phyloP scores from a whole-genome alignment of 2,888 invertebrate genomes.

The Teleogryllus oceanicus region DNA sequence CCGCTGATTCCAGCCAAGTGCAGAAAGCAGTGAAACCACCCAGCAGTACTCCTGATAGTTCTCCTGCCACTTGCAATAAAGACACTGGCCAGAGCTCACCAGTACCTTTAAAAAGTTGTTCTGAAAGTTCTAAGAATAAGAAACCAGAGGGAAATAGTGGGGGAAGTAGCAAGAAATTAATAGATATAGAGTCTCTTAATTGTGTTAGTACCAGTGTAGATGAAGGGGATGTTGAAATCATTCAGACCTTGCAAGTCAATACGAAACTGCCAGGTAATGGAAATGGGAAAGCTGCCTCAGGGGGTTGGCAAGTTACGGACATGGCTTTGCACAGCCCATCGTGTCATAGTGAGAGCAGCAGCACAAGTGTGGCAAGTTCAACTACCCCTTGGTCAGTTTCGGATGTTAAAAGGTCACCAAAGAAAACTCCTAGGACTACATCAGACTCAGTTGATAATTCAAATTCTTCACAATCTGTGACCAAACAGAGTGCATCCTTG shows the following conservation, averaged over 20 bases:
- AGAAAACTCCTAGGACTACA: neutral
- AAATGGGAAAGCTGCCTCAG: neutral
- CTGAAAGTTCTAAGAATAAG: conserved; percentile 21
- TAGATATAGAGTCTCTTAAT: neutral
- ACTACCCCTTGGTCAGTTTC: conserved; percentile 32
- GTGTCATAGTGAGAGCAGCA: conserved; percentile 32
- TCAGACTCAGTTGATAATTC: neutral
- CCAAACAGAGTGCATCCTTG: neutral
- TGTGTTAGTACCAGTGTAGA: neutral
- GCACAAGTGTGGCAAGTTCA: conserved; percentile 33
- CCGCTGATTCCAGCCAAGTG: neutral
- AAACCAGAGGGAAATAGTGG: conserved; percentile 1
- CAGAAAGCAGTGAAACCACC: conserved; percentile 18
- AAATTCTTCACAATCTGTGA: neutral
- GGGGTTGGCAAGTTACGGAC: conserved; percentile 39
- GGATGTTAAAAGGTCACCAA: conserved; percentile 23
- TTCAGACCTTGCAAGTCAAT: conserved; percentile 12
- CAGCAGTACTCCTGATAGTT: neutral
- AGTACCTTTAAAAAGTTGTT: conserved; percentile 8
- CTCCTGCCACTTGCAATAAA: conserved; percentile 3
- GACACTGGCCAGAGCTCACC: neutral
- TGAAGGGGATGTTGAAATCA: neutral
- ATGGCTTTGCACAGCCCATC: conserved; percentile 31
- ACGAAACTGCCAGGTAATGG: conserved; percentile 43
- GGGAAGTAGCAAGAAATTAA: neutral